A percentile compares a stretch with the other conserved stretches of the same genome.
Conservation (phyloP, 1,140 invertebrate species). For the Rhizoglyphus robini region DNA sequence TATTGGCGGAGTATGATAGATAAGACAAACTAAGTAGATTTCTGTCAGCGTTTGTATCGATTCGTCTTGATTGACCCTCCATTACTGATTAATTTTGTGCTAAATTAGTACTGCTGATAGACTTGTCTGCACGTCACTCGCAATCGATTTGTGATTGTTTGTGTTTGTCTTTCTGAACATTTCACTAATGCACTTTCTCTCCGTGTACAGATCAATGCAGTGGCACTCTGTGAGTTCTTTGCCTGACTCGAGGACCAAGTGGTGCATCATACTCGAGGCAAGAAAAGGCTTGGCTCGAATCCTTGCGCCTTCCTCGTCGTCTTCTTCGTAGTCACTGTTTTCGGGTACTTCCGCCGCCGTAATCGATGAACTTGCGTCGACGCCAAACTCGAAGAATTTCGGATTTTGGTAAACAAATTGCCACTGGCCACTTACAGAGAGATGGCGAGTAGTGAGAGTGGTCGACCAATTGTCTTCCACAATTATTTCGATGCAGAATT, state of each 20-base stretch:
- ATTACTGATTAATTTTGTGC: not conserved
- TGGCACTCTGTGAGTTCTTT: conserved; percentile 78
- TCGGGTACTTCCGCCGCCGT: conserved; percentile 32
- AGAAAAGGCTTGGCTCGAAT: not conserved
- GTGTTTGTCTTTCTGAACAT: not conserved
- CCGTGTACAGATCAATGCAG: conserved; percentile 53
- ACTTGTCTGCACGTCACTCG: no score
- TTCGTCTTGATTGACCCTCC: not conserved
- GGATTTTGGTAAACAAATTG: conserved; percentile 45
- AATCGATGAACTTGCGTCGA: conserved; percentile 78
- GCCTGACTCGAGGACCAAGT: conserved; percentile 71
- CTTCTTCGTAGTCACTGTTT: not conserved
- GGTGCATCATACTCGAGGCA: conserved; percentile 1
- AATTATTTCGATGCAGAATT: no score
- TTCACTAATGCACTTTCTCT: conserved; percentile 13
- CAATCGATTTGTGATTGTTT: no score
- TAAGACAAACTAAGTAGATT: not conserved
- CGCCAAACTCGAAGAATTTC: conserved; percentile 60
- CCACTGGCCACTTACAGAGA: no score
- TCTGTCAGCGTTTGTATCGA: no score
- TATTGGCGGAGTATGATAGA: not conserved
- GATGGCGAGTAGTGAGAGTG: no score
- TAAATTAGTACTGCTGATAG: no score
- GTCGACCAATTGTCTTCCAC: no score
- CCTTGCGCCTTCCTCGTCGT: not conserved